These are phyloP conservation scores for Belgica antarctica DNA, from an alignment of 2,888 invertebrate species.

Conservation along the genomic window DNA sequence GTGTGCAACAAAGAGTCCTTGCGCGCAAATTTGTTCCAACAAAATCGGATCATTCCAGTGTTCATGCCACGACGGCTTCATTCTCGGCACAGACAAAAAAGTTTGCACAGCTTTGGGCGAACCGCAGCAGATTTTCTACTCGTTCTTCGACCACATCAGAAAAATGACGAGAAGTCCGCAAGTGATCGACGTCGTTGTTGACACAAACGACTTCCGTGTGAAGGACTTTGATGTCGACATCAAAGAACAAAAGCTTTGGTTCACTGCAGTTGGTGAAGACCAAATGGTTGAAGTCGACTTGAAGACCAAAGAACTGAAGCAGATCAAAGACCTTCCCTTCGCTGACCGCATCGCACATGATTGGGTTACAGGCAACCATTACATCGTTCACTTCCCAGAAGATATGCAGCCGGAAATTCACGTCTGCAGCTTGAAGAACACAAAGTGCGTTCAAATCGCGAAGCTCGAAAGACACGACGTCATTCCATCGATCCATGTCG, in stretches of 20 bases:
- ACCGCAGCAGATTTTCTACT: conserved; percentile 59
- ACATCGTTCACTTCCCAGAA: background rate
- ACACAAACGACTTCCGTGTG: conserved; percentile 56
- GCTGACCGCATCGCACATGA: conserved; percentile 66
- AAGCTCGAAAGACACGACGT: conserved; percentile 49
- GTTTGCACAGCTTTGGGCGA: conserved; percentile 67
- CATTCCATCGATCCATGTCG: conserved; percentile 63
- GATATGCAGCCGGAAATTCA: conserved; percentile 51
- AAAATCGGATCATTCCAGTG: conserved; percentile 52
- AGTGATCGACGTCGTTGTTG: conserved; percentile 51
- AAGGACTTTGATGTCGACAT: conserved; percentile 60
- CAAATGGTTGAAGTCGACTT: conserved; percentile 54
- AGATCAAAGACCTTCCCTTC: conserved; percentile 55
- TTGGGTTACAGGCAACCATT: conserved; percentile 72
- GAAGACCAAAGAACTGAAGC: conserved; percentile 51
- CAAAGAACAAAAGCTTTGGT: conserved; percentile 56
- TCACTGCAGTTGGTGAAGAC: conserved; percentile 55
- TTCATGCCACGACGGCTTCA: conserved; percentile 52
- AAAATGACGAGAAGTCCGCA: conserved; percentile 55
- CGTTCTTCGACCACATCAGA: conserved; percentile 60
- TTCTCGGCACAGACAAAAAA: conserved; percentile 59
- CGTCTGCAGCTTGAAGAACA: conserved; percentile 59
- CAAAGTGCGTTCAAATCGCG: background rate
- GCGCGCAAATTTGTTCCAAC: conserved; percentile 62
- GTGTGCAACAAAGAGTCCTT: conserved; percentile 61